A percentile compares a stretch with the other conserved stretches of the same genome.
Conservation (phyloP, 1,140 invertebrate genomes). For the Bombus terrestris region DNA sequence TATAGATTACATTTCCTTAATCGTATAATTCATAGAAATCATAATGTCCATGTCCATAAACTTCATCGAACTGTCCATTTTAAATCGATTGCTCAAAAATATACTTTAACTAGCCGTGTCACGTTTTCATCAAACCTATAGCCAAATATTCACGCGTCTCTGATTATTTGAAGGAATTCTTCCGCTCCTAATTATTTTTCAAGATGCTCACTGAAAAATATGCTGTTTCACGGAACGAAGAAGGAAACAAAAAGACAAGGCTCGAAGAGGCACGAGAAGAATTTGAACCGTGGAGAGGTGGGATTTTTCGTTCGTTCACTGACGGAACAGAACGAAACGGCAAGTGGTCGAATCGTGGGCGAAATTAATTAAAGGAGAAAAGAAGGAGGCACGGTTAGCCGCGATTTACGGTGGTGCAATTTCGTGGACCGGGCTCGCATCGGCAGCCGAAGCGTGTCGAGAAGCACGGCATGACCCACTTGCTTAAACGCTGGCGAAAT, state of each 20-base stretch:
- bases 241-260: background rate
- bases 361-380: slow-evolving; percentile 44
- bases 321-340: background rate
- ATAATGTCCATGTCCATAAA: too few relatives aligned
- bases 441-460: slow-evolving; percentile 45
- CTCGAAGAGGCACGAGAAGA: background rate
- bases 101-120: accelerated
- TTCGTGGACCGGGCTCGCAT: slow-evolving; percentile 47
- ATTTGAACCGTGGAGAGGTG: background rate
- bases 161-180: too few relatives aligned
- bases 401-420: slow-evolving; percentile 39
- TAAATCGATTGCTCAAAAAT: background rate
- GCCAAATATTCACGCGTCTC: background rate
- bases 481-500: slow-evolving; percentile 68
- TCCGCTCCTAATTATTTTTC: background rate
- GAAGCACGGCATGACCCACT: slow-evolving; percentile 61
- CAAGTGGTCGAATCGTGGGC: background rate
- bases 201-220: background rate
- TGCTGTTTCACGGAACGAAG: background rate
- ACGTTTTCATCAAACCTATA: too few relatives aligned
- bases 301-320: background rate
- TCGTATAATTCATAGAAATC: too few relatives aligned
- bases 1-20: too few relatives aligned
- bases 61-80: background rate
- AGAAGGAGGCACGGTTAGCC: background rate